Percentiles rank a stretch among this genome's conserved stretches.
Evolutionary conservation across 2,113 vertebrate genomes (phyloP).

Genomic region (Eurypyga helias): DNA sequence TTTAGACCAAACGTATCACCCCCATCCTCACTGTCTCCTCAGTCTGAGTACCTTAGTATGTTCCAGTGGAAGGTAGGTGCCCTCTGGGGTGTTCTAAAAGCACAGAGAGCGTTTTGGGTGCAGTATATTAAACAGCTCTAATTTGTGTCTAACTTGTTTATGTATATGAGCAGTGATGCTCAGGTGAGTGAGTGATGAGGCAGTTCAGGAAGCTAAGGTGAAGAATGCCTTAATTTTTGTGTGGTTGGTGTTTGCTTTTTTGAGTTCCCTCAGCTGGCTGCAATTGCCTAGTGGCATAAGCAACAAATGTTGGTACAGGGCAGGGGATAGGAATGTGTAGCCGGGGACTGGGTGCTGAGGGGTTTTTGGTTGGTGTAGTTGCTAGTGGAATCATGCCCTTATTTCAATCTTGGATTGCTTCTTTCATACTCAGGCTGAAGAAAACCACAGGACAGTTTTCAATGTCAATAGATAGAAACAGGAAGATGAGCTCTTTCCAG

Average conservation of each 20-base stretch:
- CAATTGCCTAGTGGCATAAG: background rate
- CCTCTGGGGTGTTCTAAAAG: background rate
- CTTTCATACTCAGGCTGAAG: background rate
- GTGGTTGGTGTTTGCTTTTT: background rate
- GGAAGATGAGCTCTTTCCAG: background rate
- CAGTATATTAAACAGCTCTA: background rate
- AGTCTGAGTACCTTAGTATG: background rate
- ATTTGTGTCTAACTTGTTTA: background rate
- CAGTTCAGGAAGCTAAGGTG: background rate
- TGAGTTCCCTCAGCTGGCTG: background rate
- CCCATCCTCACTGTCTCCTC: background rate
- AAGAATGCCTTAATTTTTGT: background rate
- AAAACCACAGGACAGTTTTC: background rate
- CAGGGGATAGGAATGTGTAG: background rate
- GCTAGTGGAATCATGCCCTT: background rate
- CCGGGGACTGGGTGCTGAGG: background rate
- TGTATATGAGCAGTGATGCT: background rate
- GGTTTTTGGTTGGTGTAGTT: background rate
- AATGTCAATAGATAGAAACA: background rate
- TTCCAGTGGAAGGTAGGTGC: background rate
- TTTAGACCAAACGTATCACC: background rate
- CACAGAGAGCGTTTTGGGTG: background rate
- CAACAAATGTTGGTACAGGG: background rate
- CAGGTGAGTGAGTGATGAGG: background rate
- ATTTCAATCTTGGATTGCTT: background rate